Conservation (phyloP, 2,113 vertebrate genomes). For the Tupaia chinensis region DNA sequence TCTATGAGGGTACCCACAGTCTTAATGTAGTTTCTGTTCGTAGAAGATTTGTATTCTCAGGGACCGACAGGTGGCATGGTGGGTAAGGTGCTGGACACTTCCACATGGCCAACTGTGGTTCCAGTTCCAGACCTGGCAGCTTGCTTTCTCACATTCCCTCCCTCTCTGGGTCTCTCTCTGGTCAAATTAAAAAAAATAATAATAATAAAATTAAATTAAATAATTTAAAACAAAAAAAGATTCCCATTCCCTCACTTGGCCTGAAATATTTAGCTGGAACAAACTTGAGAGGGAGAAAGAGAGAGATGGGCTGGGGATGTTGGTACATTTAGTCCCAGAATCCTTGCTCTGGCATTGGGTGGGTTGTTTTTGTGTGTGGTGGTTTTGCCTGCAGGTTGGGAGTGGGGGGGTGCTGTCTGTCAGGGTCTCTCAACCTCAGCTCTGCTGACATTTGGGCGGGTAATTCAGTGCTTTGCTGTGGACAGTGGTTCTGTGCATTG, state of each 20-base stretch:
- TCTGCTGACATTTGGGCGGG: background rate
- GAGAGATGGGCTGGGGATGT: too few species aligned
- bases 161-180: too few species aligned
- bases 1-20: fast-evolving
- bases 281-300: background rate
- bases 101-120: too few species aligned
- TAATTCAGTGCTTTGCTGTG: background rate
- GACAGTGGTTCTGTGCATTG: too few species aligned
- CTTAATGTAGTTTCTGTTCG: background rate
- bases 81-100: too few species aligned
- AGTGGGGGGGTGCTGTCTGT: background rate
- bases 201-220: too few species aligned
- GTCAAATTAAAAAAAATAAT: too few species aligned
- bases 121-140: too few species aligned
- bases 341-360: background rate
- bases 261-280: background rate
- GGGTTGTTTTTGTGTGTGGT: background rate
- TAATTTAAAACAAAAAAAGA: too few species aligned
- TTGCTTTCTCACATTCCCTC: too few species aligned
- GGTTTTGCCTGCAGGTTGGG: background rate
- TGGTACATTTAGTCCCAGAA: background rate
- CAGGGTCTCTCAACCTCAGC: background rate
- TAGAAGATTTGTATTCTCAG: background rate
- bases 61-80: too few species aligned
- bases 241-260: background rate